Percentiles rank a stretch among this genome's conserved stretches.
phyloP scores from a whole-genome alignment of 1,140 invertebrate genomes.

The Panonychus citri region DNA sequence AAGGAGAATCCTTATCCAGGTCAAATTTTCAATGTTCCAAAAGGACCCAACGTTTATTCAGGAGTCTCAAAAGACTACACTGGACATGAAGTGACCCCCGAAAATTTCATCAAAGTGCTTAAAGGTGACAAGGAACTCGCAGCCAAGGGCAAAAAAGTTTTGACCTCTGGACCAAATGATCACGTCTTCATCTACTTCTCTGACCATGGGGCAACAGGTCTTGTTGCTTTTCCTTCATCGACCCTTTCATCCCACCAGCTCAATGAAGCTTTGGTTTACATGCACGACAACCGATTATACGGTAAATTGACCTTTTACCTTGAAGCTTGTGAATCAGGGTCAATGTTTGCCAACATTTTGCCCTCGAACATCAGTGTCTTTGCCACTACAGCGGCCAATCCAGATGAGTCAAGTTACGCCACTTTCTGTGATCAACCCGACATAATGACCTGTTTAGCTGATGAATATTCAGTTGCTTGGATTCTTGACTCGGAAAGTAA shows the following conservation, averaged over 20 bases:
- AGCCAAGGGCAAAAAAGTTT: conserved; percentile 17
- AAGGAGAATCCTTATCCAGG: conserved; percentile 31
- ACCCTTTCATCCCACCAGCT: conserved; percentile 22
- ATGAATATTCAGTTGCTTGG: conserved; percentile 41
- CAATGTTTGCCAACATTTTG: conserved; percentile 37
- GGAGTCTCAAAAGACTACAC: conserved; percentile 35
- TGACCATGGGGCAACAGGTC: conserved; percentile 36
- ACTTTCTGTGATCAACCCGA: conserved; percentile 30
- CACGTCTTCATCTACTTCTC: conserved; percentile 39
- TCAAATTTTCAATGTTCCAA: conserved; percentile 33
- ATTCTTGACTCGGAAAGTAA: conserved; percentile 39
- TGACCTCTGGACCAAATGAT: conserved; percentile 32
- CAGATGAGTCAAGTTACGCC: conserved; percentile 33
- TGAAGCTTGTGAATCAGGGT: conserved; percentile 41
- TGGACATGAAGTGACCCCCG: conserved; percentile 15
- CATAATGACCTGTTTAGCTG: conserved; percentile 31
- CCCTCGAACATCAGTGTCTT: conserved; percentile 33
- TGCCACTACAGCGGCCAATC: conserved; percentile 38
- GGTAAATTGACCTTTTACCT: conserved; percentile 34
- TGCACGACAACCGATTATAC: conserved; percentile 25
- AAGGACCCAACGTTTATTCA: conserved; percentile 33
- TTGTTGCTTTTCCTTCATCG: conserved; percentile 32
- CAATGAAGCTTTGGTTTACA: conserved; percentile 22
- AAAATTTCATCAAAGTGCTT: conserved; percentile 36
- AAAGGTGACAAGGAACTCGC: conserved; percentile 24